A percentile compares a stretch with the other conserved stretches of the same genome.
These are phyloP conservation scores for Asteroscopus sphinx DNA, from an alignment of 2,888 invertebrate genomes.

Conservation along the genomic window DNA sequence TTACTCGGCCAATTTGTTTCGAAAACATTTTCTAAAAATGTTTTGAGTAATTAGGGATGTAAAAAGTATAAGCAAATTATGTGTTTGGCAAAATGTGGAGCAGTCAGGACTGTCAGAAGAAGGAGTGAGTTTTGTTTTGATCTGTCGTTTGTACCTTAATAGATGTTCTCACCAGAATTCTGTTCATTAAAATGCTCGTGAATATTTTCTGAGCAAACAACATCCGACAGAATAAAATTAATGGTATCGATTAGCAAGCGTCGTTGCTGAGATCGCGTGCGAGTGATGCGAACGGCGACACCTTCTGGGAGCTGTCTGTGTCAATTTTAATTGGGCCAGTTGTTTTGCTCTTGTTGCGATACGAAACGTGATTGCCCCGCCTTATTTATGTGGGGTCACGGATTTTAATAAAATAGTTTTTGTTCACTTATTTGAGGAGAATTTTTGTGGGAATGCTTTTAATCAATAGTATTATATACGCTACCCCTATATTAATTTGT, in stretches of 20 bases:
- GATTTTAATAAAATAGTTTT: slow-evolving; percentile 69
- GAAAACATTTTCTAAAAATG: slow-evolving; percentile 51
- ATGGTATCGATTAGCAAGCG: slow-evolving; percentile 85
- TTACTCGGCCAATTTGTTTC: slow-evolving; percentile 55
- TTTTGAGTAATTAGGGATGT: slow-evolving; percentile 52
- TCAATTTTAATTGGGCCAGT: slow-evolving; percentile 88
- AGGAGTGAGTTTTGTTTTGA: slow-evolving; percentile 19
- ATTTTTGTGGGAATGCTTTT: slow-evolving; percentile 49
- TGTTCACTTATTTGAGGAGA: slow-evolving; percentile 29
- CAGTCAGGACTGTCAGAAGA: slow-evolving; percentile 13
- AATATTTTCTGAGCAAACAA: slow-evolving; percentile 77
- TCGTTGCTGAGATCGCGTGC: slow-evolving; percentile 84
- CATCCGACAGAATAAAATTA: slow-evolving; percentile 84
- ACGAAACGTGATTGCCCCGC: slow-evolving; percentile 74
- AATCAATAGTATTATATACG: slow-evolving; percentile 43
- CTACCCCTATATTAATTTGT: slow-evolving; percentile 36
- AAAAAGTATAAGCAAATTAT: slow-evolving; percentile 41
- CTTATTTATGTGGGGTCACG: slow-evolving; percentile 84
- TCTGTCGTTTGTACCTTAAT: slow-evolving; percentile 24
- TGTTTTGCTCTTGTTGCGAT: slow-evolving; percentile 82
- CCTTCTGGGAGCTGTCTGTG: slow-evolving; percentile 84
- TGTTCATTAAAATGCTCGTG: slow-evolving; percentile 75
- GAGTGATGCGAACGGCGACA: slow-evolving; percentile 79
- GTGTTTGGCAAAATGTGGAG: slow-evolving; percentile 27
- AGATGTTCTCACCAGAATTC: slow-evolving; percentile 53